Base-by-base conservation (phyloP, 2,888 invertebrate species). In the Saturnia pavonia region DNA sequence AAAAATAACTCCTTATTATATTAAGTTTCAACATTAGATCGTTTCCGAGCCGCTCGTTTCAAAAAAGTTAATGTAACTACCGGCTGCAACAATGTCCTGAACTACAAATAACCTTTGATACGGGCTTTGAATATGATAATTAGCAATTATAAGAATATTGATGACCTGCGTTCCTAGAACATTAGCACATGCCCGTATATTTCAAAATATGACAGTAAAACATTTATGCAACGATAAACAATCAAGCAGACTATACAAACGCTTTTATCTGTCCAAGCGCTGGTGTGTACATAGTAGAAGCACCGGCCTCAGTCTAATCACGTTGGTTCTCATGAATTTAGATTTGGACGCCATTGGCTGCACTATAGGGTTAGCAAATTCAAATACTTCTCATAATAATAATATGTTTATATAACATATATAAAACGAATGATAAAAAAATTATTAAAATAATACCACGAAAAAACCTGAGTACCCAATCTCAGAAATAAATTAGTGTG, bases 251-350 rank as follows among this genome's bases (percentile, higher is more conserved):
- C 80, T 78, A 84, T 81, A 85, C 80, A 75, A 77, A 77, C 81
- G 77, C 82, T 85, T 85, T 85, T 87, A 85, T 86, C 83, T 85
- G 78, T 82, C 83, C 80, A 79, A 81, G 19, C 16, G 27, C 82
- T 78, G 78, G 81, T 3, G 4, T 78, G 78, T 79, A 78, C 74
- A 73, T 76, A 76, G 80, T 82, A 79, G 83, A 69, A 45, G 71
- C 71, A 69, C 80, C 81, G 80, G 74, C 78, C 79, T 77, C 78
- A 83, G 83, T 85, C 88, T 88, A 89, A 89, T 88, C 88, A 88
- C 83, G 84, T 77, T 75, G 76, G 79, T 82, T 80, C 84, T 86
- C 88, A 87, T 87, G 85, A 88, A 87, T 88, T 88, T 87, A 85
- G 86, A 85, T 87, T 85, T 82, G 77, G 66, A 51, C 51, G 40